Percentiles rank a stretch among this genome's conserved stretches.
Evolutionary conservation across 2,888 invertebrate species (phyloP).

Genomic region (Vesta saturnalis): DNA sequence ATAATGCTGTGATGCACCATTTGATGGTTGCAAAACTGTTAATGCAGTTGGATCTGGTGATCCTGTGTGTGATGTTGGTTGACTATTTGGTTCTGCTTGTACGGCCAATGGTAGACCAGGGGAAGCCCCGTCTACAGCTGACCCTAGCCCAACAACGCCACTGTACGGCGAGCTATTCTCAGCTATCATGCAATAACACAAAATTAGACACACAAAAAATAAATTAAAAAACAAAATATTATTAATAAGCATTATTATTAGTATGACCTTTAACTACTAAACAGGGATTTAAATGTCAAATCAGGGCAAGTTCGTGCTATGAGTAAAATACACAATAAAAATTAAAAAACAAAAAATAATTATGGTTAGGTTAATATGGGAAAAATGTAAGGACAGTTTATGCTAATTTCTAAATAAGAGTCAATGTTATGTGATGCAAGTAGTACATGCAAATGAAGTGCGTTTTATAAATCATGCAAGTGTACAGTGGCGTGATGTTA

Average conservation of each 20-base stretch:
- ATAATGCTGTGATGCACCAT: conserved; percentile 67
- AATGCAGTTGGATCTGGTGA: conserved; percentile 63
- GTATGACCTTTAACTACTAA: not conserved
- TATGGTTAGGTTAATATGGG: conserved; percentile 47
- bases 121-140: conserved; percentile 62
- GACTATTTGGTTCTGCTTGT: conserved; percentile 58
- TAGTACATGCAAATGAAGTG: conserved; percentile 27
- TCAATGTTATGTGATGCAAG: conserved; percentile 58
- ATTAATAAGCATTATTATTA: conserved; percentile 8
- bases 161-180: conserved; percentile 63
- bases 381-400: conserved; percentile 4
- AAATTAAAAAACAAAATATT: conserved; percentile 22
- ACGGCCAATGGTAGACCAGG: conserved; percentile 64
- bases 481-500: conserved; percentile 53
- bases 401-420: conserved; percentile 33
- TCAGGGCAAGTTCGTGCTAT: not conserved
- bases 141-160: conserved; percentile 60
- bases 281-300: conserved; percentile 5
- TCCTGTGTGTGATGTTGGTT: conserved; percentile 64
- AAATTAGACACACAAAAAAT: conserved; percentile 45
- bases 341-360: conserved; percentile 16
- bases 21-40: conserved; percentile 70
- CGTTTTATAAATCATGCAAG: conserved; percentile 25
- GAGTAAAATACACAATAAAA: not conserved
- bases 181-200: conserved; percentile 52